phyloP scores from a whole-genome alignment of 1,140 invertebrate species.

The Argopecten irradians region DNA sequence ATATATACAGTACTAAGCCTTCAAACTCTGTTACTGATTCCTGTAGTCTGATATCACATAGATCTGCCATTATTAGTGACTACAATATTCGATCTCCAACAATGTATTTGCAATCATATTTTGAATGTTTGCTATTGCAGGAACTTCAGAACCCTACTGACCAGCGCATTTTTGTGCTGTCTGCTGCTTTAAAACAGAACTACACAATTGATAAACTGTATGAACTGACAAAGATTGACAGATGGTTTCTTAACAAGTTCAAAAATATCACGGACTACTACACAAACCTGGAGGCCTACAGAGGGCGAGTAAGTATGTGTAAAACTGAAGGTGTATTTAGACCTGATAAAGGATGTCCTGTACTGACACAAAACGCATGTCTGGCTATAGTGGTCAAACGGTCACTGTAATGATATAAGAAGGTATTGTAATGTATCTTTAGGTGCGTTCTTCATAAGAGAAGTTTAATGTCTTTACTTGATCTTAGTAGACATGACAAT shows the following conservation, averaged over 20 bases:
- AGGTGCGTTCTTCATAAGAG: too few species aligned
- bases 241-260: slow-evolving; percentile 98
- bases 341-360: not conserved
- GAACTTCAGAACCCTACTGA: slow-evolving; percentile 96
- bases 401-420: too few species aligned
- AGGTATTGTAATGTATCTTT: too few species aligned
- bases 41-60: too few species aligned
- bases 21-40: too few species aligned
- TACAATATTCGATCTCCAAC: too few species aligned
- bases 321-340: not conserved
- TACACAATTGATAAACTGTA: slow-evolving; percentile 91
- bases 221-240: slow-evolving; percentile 96
- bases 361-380: too few species aligned
- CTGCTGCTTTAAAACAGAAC: slow-evolving; percentile 89
- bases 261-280: slow-evolving; percentile 92
- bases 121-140: slow-evolving; percentile 70
- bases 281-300: slow-evolving; percentile 79
- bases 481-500: not conserved
- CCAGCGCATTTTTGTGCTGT: slow-evolving; percentile 96
- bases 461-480: not conserved
- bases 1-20: too few species aligned
- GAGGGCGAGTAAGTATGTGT: slow-evolving; percentile 57
- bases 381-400: too few species aligned
- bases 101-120: too few species aligned
- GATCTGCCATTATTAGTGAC: too few species aligned